Conservation (phyloP, 2,888 invertebrate genomes). For the Lithodes maja region DNA sequence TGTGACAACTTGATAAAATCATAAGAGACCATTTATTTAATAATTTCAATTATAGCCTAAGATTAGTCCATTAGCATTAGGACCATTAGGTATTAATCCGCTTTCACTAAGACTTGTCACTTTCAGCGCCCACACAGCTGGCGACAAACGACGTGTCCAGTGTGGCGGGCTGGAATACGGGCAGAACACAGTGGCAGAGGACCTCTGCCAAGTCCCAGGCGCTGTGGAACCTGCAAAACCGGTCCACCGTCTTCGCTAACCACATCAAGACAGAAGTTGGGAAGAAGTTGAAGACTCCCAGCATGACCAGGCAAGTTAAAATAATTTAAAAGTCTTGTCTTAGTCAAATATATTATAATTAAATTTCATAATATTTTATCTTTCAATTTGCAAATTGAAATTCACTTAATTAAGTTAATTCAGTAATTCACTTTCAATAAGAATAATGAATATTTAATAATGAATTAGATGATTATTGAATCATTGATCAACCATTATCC, state of each 20-base stretch:
- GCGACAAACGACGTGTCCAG: not conserved
- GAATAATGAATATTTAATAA: too few relatives aligned
- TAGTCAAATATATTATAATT: too few relatives aligned
- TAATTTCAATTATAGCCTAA: not conserved
- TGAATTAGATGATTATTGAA: too few relatives aligned
- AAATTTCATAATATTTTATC: too few relatives aligned
- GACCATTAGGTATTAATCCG: not conserved
- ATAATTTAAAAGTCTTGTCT: too few relatives aligned
- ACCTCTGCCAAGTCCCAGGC: conserved; percentile 29
- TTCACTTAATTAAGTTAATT: too few relatives aligned
- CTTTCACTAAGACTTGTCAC: not conserved
- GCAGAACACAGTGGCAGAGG: conserved; percentile 8
- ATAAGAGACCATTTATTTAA: not conserved
- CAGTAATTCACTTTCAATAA: too few relatives aligned
- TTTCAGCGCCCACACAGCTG: conserved; percentile 6
- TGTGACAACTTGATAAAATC: too few relatives aligned
- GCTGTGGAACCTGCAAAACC: conserved; percentile 34
- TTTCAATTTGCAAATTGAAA: too few relatives aligned
- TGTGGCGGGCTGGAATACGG: conserved; percentile 9
- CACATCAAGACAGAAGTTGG: not conserved
- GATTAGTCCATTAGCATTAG: not conserved
- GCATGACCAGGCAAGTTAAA: not conserved
- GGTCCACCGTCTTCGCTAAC: not conserved
- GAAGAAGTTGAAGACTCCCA: conserved; percentile 7
- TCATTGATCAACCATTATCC: too few relatives aligned